Evolutionary conservation across 2,888 invertebrate genomes (phyloP), one percentile per base, ranked within the genome.

Genomic region (Drosophila stalkeri): DNA sequence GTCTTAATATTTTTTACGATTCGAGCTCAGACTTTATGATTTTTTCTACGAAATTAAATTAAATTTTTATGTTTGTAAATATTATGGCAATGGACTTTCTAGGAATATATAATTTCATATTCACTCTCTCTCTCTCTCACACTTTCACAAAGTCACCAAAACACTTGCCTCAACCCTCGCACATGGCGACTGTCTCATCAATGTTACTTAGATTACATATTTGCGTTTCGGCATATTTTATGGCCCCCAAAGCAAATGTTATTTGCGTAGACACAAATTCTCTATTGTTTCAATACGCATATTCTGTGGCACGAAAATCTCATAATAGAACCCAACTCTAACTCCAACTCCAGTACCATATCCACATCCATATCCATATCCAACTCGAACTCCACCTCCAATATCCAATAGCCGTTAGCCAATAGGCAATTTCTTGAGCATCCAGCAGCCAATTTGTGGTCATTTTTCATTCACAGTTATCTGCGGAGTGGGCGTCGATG

Each of bases 401-500:
- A 18, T 12, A 5, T 1, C 16, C 20, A 37, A 20, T 54, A 27
- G 56, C 39, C 43, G 46, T 44, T 43, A 18, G 56, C 39, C 43
- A 51, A 47, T 43, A 18, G 46, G 16, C 55, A 55, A 46, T 57
- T 61, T 43, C 65, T 66, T 55, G 46, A 74, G 57, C 67, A 64
- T 27, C 54, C 55, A 63, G 70, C 47, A 70, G 71, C 60, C 80
- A 75, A 76, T 77, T 80, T 80, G 76, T 46, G 81, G 81, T 76
- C 83, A 83, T 84, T 78, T 75, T 68, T 87, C 78, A 77, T 92
- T 92, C 72, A n/a, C 94, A 95, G 95, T 95, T 80, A 93, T 95
- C 89, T 95, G 94, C 90, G 95, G 95, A 75, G 95, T 95, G 72
- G 95, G 95, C 43, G 94, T 94, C 37, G 95, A 95, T 92, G 94